phyloP scores from a whole-genome alignment of 2,113 vertebrate genomes.

The Turdus rufiventris region DNA sequence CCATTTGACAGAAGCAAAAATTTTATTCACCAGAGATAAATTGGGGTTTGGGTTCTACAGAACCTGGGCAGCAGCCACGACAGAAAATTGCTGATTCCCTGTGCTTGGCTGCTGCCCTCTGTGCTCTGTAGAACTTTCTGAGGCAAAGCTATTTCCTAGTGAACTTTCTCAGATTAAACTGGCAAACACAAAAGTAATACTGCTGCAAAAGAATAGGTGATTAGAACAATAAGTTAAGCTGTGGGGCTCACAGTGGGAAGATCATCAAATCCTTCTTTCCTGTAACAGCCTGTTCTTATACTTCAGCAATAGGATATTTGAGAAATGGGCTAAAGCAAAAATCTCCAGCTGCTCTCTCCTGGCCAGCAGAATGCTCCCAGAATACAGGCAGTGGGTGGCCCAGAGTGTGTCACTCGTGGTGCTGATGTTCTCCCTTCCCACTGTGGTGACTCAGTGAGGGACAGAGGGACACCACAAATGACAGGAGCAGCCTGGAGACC shows the following conservation, averaged over 20 bases:
- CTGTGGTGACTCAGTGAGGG: neutral
- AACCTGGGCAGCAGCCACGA: neutral
- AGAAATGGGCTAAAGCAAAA: conserved; percentile 4
- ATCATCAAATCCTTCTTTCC: neutral
- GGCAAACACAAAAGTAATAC: neutral
- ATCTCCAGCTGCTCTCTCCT: conserved; percentile 38
- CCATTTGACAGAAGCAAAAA: neutral
- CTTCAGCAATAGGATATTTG: conserved; percentile 13
- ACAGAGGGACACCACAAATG: neutral
- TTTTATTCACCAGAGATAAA: neutral
- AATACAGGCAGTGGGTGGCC: conserved; percentile 34
- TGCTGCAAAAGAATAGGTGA: neutral
- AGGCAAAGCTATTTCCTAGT: neutral
- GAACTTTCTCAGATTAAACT: neutral
- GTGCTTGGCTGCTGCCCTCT: neutral
- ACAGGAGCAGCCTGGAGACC: neutral
- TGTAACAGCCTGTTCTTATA: neutral
- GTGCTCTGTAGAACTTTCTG: neutral
- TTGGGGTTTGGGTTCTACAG: neutral
- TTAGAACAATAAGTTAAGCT: neutral
- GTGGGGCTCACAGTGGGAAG: neutral
- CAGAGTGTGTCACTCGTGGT: neutral
- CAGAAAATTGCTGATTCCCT: neutral
- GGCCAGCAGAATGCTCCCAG: neutral
- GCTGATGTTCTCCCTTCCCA: conserved; percentile 1